Percentiles rank a stretch among this genome's conserved stretches.
phyloP scores from a whole-genome alignment of 1,140 invertebrate species.

The Artemia franciscana region DNA sequence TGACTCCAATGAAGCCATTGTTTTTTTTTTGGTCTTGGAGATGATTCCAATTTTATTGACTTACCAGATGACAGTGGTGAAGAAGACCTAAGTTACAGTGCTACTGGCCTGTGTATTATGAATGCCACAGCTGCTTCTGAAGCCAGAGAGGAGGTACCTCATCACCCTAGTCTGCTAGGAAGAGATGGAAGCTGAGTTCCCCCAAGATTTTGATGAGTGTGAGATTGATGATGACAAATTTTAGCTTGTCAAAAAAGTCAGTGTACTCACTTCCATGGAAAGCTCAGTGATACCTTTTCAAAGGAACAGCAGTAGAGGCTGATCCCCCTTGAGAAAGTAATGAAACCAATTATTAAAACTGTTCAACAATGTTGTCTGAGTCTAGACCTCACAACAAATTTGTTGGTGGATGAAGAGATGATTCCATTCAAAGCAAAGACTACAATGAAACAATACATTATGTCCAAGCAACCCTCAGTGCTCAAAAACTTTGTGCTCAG shows the following conservation, averaged over 20 bases:
- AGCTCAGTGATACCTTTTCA: background rate
- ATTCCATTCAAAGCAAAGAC: slow-evolving; percentile 14
- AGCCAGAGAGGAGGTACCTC: background rate
- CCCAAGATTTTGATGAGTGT: background rate
- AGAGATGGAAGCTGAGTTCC: background rate
- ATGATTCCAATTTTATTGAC: background rate
- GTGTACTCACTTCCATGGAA: too few species aligned
- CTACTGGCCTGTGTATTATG: too few species aligned
- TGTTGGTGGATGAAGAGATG: slow-evolving; percentile 17
- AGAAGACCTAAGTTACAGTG: too few species aligned
- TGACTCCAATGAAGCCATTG: too few species aligned
- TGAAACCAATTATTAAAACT: slow-evolving; percentile 13
- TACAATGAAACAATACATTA: slow-evolving; percentile 14
- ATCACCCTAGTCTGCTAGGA: background rate
- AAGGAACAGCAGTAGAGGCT: background rate
- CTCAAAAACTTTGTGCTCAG: slow-evolving; percentile 10
- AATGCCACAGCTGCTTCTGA: background rate
- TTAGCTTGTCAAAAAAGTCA: too few species aligned
- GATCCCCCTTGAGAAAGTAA: background rate
- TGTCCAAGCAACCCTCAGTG: slow-evolving; percentile 13
- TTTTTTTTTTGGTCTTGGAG: background rate
- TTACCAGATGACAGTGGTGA: background rate
- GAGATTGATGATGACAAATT: background rate
- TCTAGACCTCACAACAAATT: slow-evolving; percentile 11
- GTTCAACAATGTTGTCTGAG: slow-evolving; percentile 14